A percentile compares a stretch with the other conserved stretches of the same genome.
These are phyloP conservation scores for Chrysogorgia sp. DNA, from an alignment of 92 coral and sea anemone species.

Conservation along the genomic window DNA sequence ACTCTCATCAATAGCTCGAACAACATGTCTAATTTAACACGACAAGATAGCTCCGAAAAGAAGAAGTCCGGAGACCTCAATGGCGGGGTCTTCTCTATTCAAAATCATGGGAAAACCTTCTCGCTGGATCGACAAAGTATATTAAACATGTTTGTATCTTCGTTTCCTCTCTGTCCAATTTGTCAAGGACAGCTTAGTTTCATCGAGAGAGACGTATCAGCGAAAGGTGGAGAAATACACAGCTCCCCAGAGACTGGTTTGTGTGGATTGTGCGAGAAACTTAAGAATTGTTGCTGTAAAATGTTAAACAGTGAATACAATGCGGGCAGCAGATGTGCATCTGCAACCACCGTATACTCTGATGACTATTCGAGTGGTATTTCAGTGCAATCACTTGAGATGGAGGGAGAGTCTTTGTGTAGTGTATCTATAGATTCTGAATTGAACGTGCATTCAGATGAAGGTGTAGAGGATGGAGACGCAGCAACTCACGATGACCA, in stretches of 20 bases:
- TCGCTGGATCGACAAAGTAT: constrained; percentile 38
- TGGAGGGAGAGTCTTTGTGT: constrained; percentile 6
- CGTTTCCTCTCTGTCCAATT: constrained; percentile 28
- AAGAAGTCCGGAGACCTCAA: neutral
- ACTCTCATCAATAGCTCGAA: neutral
- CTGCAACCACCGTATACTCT: constrained; percentile 8
- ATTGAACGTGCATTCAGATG: constrained; percentile 18
- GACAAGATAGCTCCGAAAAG: constrained; percentile 27
- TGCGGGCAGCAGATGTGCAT: neutral
- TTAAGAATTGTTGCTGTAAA: constrained; percentile 11
- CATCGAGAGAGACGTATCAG: neutral
- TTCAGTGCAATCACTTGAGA: constrained; percentile 17
- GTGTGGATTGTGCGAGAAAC: constrained; percentile 12
- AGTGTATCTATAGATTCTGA: constrained; percentile 30
- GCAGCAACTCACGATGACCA: neutral
- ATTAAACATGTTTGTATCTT: constrained; percentile 4
- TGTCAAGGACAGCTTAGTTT: constrained; percentile 33
- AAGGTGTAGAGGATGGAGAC: neutral
- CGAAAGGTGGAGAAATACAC: neutral
- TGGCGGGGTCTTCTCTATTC: constrained; percentile 2
- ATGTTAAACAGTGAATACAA: constrained; percentile 6
- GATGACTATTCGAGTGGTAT: constrained; percentile 35
- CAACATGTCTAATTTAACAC: neutral
- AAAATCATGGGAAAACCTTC: constrained; percentile 17
- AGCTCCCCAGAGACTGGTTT: neutral